Conservation (phyloP, 2,797 vertebrate genomes). For the Amphiprion clarkii region DNA sequence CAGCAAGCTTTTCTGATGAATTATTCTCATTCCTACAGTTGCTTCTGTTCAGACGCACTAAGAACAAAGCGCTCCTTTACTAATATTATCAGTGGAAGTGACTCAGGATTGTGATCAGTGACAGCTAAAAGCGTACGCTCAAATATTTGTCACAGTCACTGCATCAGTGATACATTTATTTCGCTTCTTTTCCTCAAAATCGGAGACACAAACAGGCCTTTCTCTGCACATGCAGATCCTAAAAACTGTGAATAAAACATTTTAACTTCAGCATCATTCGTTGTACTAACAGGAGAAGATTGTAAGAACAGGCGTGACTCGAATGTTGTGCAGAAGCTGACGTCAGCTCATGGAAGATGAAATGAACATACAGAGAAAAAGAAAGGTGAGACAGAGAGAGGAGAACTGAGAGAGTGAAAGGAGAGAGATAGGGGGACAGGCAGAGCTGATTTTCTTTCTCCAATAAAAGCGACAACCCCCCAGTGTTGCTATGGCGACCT, state of each 20-base stretch:
- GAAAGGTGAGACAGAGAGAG: constrained; percentile 46
- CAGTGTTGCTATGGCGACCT: constrained; percentile 82
- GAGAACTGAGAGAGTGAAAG: constrained; percentile 40
- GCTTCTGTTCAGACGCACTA: constrained; percentile 12
- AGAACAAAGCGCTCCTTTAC: constrained; percentile 10
- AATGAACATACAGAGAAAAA: constrained; percentile 36
- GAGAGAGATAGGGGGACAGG: constrained; percentile 37
- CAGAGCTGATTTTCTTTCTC: constrained; percentile 72
- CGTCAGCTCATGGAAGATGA: constrained; percentile 43
- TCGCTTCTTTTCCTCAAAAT: not conserved
- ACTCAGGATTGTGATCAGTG: constrained; percentile 11
- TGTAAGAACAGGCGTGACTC: constrained; percentile 40
- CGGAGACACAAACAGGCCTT: not conserved
- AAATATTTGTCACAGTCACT: constrained; percentile 1
- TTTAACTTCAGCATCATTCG: constrained; percentile 20
- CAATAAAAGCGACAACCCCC: constrained; percentile 78
- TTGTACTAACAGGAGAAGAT: constrained; percentile 11
- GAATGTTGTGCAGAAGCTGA: constrained; percentile 47
- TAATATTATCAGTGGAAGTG: constrained; percentile 18
- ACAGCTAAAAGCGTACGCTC: not conserved
- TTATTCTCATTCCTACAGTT: constrained; percentile 16
- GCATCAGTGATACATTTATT: not conserved
- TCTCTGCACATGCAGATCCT: not conserved
- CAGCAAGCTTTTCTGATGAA: constrained; percentile 11
- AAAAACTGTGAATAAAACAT: not conserved